Base-by-base conservation (phyloP, 2,888 invertebrate genomes). In the Druceiella hillmani region DNA sequence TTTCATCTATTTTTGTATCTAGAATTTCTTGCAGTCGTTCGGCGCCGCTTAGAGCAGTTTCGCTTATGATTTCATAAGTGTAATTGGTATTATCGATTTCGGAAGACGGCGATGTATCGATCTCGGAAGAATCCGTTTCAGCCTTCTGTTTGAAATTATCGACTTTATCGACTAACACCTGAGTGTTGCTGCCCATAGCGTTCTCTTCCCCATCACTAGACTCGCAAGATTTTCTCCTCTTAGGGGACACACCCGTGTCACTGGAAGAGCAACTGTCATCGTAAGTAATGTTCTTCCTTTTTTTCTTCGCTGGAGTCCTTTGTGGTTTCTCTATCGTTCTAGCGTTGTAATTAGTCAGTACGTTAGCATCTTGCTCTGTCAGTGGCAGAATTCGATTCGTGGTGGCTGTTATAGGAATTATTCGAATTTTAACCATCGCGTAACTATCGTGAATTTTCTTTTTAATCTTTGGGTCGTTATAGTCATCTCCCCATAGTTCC, bases 391-490 rank as follows among this genome's bases (percentile, higher is more conserved):
- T 57, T 12, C 71, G 55, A 45, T 72, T 71, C 0, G 67, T 64
- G 3, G 47, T 47, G 2, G 71, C 72, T 14, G 71, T 62, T 17
- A 73, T 49, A 0, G 72, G 72, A 44, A 73, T 73, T 3, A 73
- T 72, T 22, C 72, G 56, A 17, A 73, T 73, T 45, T 73, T 72
- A 14, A 72, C 72, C 24, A 73, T 58, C 9, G 61, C 61, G 41
- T 65, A 73, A 43, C 71, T 70, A 57, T 72, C 71, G 49, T 70
- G 71, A 43, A 73, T 71, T 48, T 72, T 73, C 0, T 64, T 63
- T 45, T 59, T 61, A 31, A 72, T 72, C 12, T 67, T 56, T 4
- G 69, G 70, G 40, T 73, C 68, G 40, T 73, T 67, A 40, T 73
- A 73, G 41, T 69, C 71, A 3, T 62, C 47, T 5, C 72, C 72